These are phyloP conservation scores for Holothuria glaberrima DNA, from an alignment of 35 echinoderm and acorn worm species.

Conservation along the genomic window DNA sequence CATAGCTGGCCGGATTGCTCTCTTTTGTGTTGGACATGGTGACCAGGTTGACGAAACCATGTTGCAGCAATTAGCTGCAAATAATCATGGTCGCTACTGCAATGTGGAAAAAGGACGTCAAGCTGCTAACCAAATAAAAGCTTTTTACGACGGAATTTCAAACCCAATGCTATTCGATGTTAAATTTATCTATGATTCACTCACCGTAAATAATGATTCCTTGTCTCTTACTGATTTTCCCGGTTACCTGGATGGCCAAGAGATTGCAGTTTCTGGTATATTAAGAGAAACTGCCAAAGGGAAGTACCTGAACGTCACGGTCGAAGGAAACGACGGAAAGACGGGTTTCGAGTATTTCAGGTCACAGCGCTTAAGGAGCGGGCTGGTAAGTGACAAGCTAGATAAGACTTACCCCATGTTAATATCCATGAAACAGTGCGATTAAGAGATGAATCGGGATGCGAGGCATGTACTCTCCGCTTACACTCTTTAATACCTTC, in stretches of 20 bases:
- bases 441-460: no score
- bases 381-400: no score
- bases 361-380: not conserved
- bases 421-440: no score
- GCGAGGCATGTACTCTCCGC: no score
- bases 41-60: constrained; percentile 24
- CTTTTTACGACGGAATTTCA: constrained; percentile 49
- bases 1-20: constrained; percentile 4
- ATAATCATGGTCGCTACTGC: constrained; percentile 32
- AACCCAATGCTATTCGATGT: constrained; percentile 54
- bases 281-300: not conserved
- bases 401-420: no score
- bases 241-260: constrained; percentile 54
- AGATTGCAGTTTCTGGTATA: constrained; percentile 47
- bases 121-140: constrained; percentile 8
- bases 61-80: constrained; percentile 24
- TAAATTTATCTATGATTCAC: constrained; percentile 2
- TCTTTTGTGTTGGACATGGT: constrained; percentile 62
- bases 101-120: constrained; percentile 15
- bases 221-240: constrained; percentile 23
- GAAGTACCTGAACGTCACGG: not conserved
- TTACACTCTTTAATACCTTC: no score
- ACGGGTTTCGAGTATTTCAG: not conserved
- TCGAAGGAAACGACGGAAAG: not conserved
- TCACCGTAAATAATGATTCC: not conserved